Evolutionary conservation across 2,113 vertebrate genomes (phyloP), one percentile per base, ranked within the genome.

Genomic region (Syngnathus floridae): DNA sequence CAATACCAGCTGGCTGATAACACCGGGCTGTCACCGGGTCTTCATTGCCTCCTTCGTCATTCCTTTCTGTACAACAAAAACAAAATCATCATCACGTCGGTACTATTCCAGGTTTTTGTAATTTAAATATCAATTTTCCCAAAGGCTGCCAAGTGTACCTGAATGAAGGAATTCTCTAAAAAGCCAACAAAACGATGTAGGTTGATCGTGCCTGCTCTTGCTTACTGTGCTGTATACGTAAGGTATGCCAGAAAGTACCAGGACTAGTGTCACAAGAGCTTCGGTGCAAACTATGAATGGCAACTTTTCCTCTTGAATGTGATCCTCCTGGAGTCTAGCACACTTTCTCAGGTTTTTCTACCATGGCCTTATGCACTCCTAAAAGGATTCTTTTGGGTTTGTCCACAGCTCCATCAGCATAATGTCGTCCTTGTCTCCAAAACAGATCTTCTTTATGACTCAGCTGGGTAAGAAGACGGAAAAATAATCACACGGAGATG

Each of bases 1-100:
- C 84, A 83, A 86, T 86, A 91, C 82, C 83, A 85, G 71, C 71
- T 83, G 68, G 84, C 79, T 88, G 89, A 91, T 90, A 92, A 90
- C 89, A 80, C 80, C 77, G 71, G 85, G 76, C 82, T 82, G 78
- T 72, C 80, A 78, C 75, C 62, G 70, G 71, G 74, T 79, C 72
- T 66, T 70, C 37, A 63, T 13, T 61, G 45, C 51, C 67, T 60
- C 51, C 61, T 48, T 62, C 9, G 37, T 40, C 16, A 71, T 72
- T 66, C 59, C 62, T 66, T 76, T 77, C 57, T 71, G 72, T 51
- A 49, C 40, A 72, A 48, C 75, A 66, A 54, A 67, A 67, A 36
- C 60, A 54, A 4, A 43, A 43, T 43, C 59, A 61, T 61, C 40
- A 7, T 41, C 40, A 26, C 4, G 59, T 7, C 12, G 22, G 13